These are phyloP conservation scores for Alosa sapidissima DNA, from an alignment of 2,797 vertebrate species.

Conservation along the genomic window DNA sequence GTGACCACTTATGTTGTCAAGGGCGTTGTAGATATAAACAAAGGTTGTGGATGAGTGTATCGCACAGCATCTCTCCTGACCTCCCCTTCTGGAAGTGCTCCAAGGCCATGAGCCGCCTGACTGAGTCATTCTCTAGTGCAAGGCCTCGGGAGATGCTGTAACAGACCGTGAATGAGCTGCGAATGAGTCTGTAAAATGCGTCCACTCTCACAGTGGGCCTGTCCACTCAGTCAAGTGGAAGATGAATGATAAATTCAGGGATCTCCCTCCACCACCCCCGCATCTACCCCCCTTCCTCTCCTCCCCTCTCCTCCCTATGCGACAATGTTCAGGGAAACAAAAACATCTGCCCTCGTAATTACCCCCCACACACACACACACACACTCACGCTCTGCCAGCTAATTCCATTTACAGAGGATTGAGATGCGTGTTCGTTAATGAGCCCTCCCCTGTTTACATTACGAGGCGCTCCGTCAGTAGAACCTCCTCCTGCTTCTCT, in stretches of 20 bases:
- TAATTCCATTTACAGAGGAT: constrained; percentile 38
- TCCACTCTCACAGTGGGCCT: not conserved
- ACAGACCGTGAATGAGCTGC: not conserved
- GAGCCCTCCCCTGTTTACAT: constrained; percentile 38
- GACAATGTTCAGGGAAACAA: constrained; percentile 28
- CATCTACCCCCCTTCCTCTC: not conserved
- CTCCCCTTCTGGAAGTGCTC: not conserved
- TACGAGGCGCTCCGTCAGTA: constrained; percentile 33
- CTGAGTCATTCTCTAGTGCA: not conserved
- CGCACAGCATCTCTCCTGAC: not conserved
- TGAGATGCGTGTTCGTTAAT: constrained; percentile 44
- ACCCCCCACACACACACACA: constrained; percentile 4
- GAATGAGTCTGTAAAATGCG: not conserved
- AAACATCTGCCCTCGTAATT: constrained; percentile 45
- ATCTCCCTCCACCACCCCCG: not conserved
- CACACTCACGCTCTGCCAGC: constrained; percentile 6
- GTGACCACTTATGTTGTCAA: too few relatives aligned
- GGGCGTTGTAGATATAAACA: too few relatives aligned
- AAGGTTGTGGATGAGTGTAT: not conserved
- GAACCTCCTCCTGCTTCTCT: not conserved
- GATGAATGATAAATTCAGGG: not conserved
- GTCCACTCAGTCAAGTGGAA: constrained; percentile 5
- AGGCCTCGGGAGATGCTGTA: not conserved
- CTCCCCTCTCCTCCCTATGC: not conserved
- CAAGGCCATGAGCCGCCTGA: not conserved